phyloP scores from a whole-genome alignment of 2,888 invertebrate genomes.

The Euzophera pinguis region DNA sequence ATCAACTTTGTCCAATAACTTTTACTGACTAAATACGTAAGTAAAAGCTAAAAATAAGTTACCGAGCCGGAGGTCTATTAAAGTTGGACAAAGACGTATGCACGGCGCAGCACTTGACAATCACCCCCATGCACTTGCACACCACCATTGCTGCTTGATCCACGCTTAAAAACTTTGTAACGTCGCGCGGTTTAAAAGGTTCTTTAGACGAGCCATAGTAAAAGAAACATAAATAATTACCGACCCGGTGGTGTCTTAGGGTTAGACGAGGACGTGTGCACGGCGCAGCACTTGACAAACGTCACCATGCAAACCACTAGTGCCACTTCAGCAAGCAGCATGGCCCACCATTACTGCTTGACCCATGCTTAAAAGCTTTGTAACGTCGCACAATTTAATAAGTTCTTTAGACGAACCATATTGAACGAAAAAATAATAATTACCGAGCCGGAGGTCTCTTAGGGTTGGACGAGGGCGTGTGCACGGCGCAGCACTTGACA shows the following conservation, averaged over 20 bases:
- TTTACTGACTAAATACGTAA: too few species aligned
- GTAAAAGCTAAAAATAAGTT: too few species aligned
- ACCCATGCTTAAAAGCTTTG: conserved; percentile 95
- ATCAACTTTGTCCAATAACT: too few species aligned
- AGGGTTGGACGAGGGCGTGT: conserved; percentile 99
- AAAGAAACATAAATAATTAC: conserved; percentile 28
- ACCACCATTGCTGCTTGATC: too few species aligned
- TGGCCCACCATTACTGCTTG: conserved; percentile 97
- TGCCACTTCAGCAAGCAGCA: conserved; percentile 93
- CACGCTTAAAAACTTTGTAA: too few species aligned
- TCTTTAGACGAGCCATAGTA: too few species aligned
- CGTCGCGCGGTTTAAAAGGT: too few species aligned
- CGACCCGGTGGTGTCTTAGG: conserved; percentile 98
- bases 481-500: conserved; percentile 99
- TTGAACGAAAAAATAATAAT: not conserved
- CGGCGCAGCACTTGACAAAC: conserved; percentile 99
- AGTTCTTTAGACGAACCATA: conserved; percentile 97
- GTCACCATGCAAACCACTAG: conserved; percentile 97
- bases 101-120: too few species aligned
- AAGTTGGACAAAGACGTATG: too few species aligned
- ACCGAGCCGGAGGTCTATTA: too few species aligned
- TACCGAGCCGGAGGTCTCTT: conserved; percentile 95
- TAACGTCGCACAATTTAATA: conserved; percentile 94
- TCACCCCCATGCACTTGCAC: too few species aligned
- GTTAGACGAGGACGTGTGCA: conserved; percentile 99